Evolutionary conservation across 2,888 invertebrate genomes (phyloP), one percentile per base, ranked within the genome.

Genomic region (Nomada flava): DNA sequence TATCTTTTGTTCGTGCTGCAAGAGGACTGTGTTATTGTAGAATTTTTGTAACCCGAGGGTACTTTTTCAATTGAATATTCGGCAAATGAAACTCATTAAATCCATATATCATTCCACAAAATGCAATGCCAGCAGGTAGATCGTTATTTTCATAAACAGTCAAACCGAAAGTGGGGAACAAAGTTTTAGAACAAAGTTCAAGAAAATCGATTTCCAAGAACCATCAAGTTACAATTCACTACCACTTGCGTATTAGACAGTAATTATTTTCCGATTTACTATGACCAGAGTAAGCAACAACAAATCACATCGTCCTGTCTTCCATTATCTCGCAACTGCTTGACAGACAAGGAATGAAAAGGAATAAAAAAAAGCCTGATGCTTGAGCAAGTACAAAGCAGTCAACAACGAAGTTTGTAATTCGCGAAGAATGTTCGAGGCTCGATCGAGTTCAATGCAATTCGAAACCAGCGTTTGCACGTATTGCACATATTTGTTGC

Each of bases 401-500:
- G 7, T 36, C 36, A 15, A 50, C n/a, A 26, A 50, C 18, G 23
- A 50, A 42, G 23, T 18, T 23, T 1, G 3, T 15, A 50, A 50
- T 47, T 29, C n/a, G 59, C 63, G 26, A 65, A 55, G 60, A 62
- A 78, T 67, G 20, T 26, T 52, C 13, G 23, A 52, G 47, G 20
- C 42, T 23, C 15, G n/a, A 2, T 20, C 44, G 55, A 79, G 62
- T 70, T 70, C 74, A 15, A 62, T 52, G 82, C 68, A 80, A 82
- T 75, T 57, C 57, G 70, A 82, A 68, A 68, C 81, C 55, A 23
- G 2, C 15, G 42, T n/a, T 11, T 83, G 73, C 82, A 67, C 53
- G 55, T 59, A 77, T 74, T 62, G 73, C 70, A 82, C 75, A 73
- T 79, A 76, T 78, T 75, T 72, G 55, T 84, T 71, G 74, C 23